Conservation (phyloP, 2,888 invertebrate genomes). For the Eupeodes latifasciatus region DNA sequence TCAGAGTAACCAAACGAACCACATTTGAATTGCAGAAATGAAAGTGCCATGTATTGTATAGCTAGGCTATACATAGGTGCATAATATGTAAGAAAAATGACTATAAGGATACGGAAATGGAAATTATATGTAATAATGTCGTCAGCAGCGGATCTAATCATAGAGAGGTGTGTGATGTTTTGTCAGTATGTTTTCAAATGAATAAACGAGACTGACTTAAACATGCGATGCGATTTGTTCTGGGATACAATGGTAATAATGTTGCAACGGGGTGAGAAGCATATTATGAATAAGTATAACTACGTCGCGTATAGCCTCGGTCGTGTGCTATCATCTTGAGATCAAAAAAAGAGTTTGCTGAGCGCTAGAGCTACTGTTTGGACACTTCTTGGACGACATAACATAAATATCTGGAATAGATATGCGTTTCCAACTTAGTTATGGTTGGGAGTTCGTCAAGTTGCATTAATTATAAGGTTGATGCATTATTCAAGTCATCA, state of each 20-base stretch:
- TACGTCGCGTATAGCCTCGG: neutral
- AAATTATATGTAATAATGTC: constrained; percentile 64
- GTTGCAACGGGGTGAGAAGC: too few relatives aligned
- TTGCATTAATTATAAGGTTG: constrained; percentile 59
- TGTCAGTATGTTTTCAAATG: constrained; percentile 25
- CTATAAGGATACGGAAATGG: constrained; percentile 43
- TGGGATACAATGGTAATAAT: neutral
- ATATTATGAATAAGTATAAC: neutral
- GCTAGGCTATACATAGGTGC: neutral
- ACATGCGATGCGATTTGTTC: constrained; percentile 54
- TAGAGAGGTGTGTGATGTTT: constrained; percentile 36
- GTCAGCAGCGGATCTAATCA: constrained; percentile 70
- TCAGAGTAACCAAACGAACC: too few relatives aligned
- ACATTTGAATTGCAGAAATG: constrained; percentile 56
- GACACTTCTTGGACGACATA: constrained; percentile 25
- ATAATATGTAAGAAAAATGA: neutral
- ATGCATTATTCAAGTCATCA: constrained; percentile 28
- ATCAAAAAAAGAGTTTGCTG: constrained; percentile 39
- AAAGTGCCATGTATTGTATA: constrained; percentile 14
- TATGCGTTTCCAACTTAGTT: neutral
- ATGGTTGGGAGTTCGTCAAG: constrained; percentile 33
- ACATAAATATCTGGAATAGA: neutral
- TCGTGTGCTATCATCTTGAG: constrained; percentile 66
- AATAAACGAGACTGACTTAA: neutral
- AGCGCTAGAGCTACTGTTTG: constrained; percentile 50